Conservation (phyloP, 2,888 invertebrate species). For the Ptychoptera contaminata region DNA sequence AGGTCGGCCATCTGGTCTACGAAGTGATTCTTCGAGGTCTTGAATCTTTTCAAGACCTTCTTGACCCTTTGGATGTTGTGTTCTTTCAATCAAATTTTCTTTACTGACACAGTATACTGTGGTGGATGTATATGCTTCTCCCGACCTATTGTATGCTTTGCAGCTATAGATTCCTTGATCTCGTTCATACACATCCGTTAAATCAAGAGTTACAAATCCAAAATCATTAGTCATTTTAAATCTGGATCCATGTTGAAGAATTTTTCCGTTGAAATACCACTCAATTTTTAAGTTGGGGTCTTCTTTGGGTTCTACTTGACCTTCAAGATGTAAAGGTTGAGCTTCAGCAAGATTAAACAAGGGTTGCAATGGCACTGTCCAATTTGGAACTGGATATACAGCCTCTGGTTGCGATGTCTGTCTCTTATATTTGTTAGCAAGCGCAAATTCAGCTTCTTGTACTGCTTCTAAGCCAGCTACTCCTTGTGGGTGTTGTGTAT, state of each 20-base stretch:
- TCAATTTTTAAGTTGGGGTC: conserved; percentile 82
- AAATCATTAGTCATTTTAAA: conserved; percentile 91
- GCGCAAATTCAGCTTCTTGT: conserved; percentile 73
- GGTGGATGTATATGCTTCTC: conserved; percentile 85
- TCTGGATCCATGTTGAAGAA: conserved; percentile 70
- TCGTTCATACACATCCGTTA: conserved; percentile 80
- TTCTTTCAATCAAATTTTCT: conserved; percentile 68
- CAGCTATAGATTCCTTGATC: conserved; percentile 91
- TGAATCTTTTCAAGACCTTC: conserved; percentile 84
- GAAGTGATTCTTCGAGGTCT: conserved; percentile 73
- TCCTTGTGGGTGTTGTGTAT: conserved; percentile 93
- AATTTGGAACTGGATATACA: conserved; percentile 70
- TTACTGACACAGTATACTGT: conserved; percentile 72
- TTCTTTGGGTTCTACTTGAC: conserved; percentile 84
- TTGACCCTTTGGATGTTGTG: conserved; percentile 90
- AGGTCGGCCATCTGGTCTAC: conserved; percentile 48
- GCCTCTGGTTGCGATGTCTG: conserved; percentile 55
- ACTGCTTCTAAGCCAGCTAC: conserved; percentile 78
- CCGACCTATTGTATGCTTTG: conserved; percentile 73
- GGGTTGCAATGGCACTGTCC: conserved; percentile 65
- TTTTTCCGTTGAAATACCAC: conserved; percentile 89
- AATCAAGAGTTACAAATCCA: conserved; percentile 88
- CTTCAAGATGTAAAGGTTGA: conserved; percentile 80
- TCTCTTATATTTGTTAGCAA: conserved; percentile 52
- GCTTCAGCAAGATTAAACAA: conserved; percentile 70